Evolutionary conservation across 2,888 invertebrate genomes (phyloP).

Genomic region (Meloe dianella): DNA sequence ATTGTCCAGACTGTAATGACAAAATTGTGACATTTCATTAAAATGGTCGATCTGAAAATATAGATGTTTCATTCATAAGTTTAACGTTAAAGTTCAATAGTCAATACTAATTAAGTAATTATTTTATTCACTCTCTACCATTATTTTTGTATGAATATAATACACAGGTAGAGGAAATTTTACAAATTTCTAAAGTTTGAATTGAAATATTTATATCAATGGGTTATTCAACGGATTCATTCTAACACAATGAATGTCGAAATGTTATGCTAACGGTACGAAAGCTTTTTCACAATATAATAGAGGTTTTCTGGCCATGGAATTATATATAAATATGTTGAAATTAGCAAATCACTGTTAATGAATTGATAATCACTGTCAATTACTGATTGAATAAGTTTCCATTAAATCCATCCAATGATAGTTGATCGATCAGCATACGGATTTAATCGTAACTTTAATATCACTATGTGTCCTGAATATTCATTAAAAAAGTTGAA

Average conservation of each 20-base stretch:
- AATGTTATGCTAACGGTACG: background rate
- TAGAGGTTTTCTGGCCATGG: background rate
- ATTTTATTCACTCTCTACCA: background rate
- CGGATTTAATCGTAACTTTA: background rate
- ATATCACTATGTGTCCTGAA: background rate
- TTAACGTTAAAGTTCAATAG: background rate
- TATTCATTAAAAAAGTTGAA: background rate
- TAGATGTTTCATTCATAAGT: background rate
- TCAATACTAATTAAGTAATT: constrained; percentile 3
- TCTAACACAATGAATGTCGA: background rate
- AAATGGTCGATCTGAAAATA: background rate
- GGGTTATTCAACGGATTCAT: background rate
- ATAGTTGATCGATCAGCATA: too few relatives aligned
- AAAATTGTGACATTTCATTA: background rate
- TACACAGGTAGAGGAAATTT: background rate
- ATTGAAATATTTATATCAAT: constrained; percentile 1
- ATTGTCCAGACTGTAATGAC: background rate
- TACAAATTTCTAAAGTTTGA: background rate
- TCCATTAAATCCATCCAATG: background rate
- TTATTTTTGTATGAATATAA: background rate
- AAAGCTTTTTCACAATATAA: background rate
- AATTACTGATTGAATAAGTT: background rate
- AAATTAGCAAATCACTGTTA: background rate
- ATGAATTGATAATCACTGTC: background rate
- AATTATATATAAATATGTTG: background rate